Conservation (phyloP, 2,113 vertebrate species). For the Rana temporaria region DNA sequence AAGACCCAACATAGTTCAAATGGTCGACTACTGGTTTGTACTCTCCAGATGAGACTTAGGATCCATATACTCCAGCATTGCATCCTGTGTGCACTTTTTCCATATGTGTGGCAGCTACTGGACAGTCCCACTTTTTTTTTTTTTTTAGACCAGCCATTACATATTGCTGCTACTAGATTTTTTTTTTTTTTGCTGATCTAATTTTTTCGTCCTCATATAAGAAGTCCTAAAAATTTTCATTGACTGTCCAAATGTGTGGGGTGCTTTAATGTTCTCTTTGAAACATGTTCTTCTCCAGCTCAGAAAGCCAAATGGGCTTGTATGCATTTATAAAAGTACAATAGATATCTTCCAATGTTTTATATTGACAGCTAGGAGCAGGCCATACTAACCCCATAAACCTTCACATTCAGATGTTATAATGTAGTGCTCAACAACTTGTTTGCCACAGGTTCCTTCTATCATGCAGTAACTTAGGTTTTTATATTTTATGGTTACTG, state of each 20-base stretch:
- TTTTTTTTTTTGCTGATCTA: too few species aligned
- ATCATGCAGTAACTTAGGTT: constrained; percentile 6
- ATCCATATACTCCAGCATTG: constrained; percentile 25
- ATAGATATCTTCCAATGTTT: constrained; percentile 26
- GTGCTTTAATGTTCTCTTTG: neutral
- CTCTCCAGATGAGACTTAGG: neutral
- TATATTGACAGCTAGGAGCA: neutral
- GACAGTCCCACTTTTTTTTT: neutral
- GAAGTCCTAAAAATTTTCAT: neutral
- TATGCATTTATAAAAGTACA: constrained; percentile 15
- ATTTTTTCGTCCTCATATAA: too few species aligned
- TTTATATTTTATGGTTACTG: neutral
- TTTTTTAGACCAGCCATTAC: neutral
- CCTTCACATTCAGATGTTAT: neutral
- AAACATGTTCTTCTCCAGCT: neutral
- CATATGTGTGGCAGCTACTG: constrained; percentile 19
- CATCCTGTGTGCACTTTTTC: constrained; percentile 24
- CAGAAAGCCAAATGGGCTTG: constrained; percentile 19
- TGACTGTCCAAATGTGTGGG: neutral
- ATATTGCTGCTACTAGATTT: constrained; percentile 36
- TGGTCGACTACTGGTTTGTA: neutral
- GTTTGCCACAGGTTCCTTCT: neutral
- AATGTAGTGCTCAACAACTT: neutral
- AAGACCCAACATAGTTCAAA: neutral
- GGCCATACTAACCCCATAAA: neutral